A percentile compares a stretch with the other conserved stretches of the same genome.
phyloP scores from a whole-genome alignment of 2,888 invertebrate species.

The Cataglyphis livida region DNA sequence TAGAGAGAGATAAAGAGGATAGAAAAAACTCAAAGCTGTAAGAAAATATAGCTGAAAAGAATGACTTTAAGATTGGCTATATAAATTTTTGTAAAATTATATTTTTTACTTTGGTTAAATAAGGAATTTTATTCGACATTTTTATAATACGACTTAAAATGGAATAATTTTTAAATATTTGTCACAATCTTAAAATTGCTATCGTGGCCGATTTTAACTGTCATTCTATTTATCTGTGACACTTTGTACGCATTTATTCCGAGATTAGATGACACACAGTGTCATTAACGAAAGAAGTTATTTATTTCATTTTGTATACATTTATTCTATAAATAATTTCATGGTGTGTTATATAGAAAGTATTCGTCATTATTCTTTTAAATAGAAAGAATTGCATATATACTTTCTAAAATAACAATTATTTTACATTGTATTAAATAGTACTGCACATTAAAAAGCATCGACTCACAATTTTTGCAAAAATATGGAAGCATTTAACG shows the following conservation, averaged over 20 bases:
- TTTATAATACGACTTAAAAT: not conserved
- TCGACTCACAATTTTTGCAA: not conserved
- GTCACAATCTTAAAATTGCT: not conserved
- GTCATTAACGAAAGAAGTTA: not conserved
- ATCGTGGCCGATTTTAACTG: not conserved
- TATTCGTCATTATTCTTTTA: not conserved
- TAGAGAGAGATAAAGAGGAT: not conserved
- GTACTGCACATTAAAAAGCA: not conserved
- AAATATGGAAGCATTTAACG: not conserved
- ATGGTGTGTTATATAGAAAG: not conserved
- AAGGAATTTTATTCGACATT: not conserved
- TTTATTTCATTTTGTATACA: conserved; percentile 9
- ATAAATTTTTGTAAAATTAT: conserved; percentile 6
- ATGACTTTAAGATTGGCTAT: not conserved
- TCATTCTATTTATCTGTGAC: not conserved
- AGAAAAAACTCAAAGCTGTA: not conserved
- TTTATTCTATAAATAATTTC: conserved; percentile 28
- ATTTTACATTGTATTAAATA: not conserved
- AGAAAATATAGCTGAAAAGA: not conserved
- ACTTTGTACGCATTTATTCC: not conserved
- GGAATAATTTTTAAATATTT: not conserved
- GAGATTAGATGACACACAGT: not conserved
- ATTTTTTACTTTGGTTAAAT: not conserved
- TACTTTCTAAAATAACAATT: not conserved
- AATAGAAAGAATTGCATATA: not conserved